Evolutionary conservation across 2,888 invertebrate genomes (phyloP), one percentile per base, ranked within the genome.

Genomic region (Lasius platythorax): DNA sequence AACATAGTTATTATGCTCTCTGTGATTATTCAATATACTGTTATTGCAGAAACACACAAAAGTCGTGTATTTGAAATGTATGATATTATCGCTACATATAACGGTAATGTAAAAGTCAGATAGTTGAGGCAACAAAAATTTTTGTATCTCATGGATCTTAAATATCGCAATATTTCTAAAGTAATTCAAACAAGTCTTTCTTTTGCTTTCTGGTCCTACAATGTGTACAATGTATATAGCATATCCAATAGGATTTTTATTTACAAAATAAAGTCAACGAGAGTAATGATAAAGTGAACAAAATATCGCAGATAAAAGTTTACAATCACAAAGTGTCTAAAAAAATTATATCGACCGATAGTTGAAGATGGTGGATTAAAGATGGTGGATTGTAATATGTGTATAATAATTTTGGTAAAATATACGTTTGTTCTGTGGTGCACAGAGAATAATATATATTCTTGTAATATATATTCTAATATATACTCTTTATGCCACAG

Each of bases 1-100:
- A 86, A 83, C 72, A 66, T 67, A 67, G 40, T 66, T 72, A 72
- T 37, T 46, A 50, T 85, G 66, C 70, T 12, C 50, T 78, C 43
- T 63, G 50, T 64, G 63, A 85, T 81, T 58, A 68, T 68, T 81
- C 79, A 50, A 85, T 75, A 58, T 40, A 72, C 37, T 88, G n/a
- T 56, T 58, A 67, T 72, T 73, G 61, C 50, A 73, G 30, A 74
- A 73, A 43, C 53, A 40, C 63, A 73, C n/a, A 85, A 64, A 79
- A 81, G 67, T 53, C n/a, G 53, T 53, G 53, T 66, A 76, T 70
- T 23, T 11, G 33, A 82, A 84, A 58, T 87, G 64, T 63, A 87
- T 68, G 56, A 56, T 28, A 87, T 61, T 68, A 70, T 67, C 50
- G 28, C 46, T 66, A 75, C 53, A 68, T 37, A 88, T 68, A 81